Conservation (phyloP, 2,888 invertebrate species). For the Branchellion lobata region DNA sequence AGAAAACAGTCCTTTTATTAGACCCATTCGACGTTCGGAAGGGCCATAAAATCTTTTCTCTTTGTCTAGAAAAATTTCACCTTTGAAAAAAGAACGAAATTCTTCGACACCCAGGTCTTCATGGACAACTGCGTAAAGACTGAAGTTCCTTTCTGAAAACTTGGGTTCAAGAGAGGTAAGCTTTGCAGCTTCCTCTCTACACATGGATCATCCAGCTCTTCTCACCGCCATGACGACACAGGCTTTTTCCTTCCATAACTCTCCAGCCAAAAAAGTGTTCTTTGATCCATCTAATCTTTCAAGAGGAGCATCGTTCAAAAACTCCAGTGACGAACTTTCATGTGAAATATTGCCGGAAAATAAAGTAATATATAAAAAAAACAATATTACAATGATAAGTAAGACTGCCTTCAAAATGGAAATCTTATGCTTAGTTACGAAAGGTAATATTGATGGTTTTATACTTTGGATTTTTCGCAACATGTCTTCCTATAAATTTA, state of each 20-base stretch:
- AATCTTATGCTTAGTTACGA: neutral
- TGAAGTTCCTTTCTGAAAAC: conserved; percentile 59
- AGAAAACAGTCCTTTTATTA: conserved; percentile 61
- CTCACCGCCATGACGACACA: conserved; percentile 60
- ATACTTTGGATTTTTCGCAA: neutral
- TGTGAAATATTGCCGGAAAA: neutral
- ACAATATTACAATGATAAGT: neutral
- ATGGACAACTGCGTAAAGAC: conserved; percentile 63
- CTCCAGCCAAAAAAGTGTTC: conserved; percentile 54
- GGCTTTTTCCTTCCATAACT: conserved; percentile 58
- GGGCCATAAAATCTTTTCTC: conserved; percentile 64
- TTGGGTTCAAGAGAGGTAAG: conserved; percentile 60
- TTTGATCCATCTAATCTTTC: conserved; percentile 36
- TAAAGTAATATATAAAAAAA: neutral
- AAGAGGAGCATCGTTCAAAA: conserved; percentile 12
- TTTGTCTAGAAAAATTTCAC: conserved; percentile 62
- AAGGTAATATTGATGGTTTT: neutral
- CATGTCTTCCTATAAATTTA: neutral
- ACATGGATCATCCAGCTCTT: conserved; percentile 59
- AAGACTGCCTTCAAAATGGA: neutral
- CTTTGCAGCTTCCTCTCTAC: conserved; percentile 61
- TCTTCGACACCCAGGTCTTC: conserved; percentile 62
- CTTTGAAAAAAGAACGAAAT: conserved; percentile 62
- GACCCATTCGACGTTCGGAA: conserved; percentile 61
- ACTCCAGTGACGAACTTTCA: neutral